Evolutionary conservation across 2,113 vertebrate genomes (phyloP), one percentile per base, ranked within the genome.

Genomic region (Lasiurus cinereus): DNA sequence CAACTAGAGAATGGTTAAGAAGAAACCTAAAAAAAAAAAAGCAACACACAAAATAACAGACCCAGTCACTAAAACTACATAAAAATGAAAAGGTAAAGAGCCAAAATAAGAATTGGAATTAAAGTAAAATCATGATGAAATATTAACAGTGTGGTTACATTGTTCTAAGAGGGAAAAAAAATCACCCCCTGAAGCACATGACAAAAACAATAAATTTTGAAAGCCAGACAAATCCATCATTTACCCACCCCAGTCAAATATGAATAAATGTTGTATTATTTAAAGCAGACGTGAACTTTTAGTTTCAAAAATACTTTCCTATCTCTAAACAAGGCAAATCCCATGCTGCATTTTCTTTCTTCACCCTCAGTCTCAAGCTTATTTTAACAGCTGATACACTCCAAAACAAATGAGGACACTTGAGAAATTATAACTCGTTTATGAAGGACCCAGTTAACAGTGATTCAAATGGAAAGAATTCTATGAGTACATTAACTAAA

Each of bases 261-360:
- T 48, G 19, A 79, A 31, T 46, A 92, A 88, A 92, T 48, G 29
- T 36, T 54, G 33, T 33, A 27, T 33, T 78, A 74, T 13, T 83
- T 83, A 83, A 93, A 36, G 43, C 16, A 79, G 15, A 74, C 2
- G 22, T 48, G 16, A 84, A 87, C 36, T 93, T 87, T 31, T 64
- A 82, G 82, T 94, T 89, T 56, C 19, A 93, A 83, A 56, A 84
- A 46, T 90, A 95, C 50, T 79, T 69, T 93, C 27, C 48, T 85
- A 82, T 31, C 52, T 90, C 39, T 33, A 62, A 88, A 90, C 36
- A 79, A n/a, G n/a, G 31, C 85, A 84, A 93, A 83, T 12, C 56
- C 62, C 88, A 69, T 3, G 62, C 5, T 92, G 21, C 66, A 59
- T 87, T 83, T 87, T 87, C 69, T 89, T 86, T 70, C 50, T 80